phyloP scores from a whole-genome alignment of 2,888 invertebrate genomes.

The Mactromeris polynyma region DNA sequence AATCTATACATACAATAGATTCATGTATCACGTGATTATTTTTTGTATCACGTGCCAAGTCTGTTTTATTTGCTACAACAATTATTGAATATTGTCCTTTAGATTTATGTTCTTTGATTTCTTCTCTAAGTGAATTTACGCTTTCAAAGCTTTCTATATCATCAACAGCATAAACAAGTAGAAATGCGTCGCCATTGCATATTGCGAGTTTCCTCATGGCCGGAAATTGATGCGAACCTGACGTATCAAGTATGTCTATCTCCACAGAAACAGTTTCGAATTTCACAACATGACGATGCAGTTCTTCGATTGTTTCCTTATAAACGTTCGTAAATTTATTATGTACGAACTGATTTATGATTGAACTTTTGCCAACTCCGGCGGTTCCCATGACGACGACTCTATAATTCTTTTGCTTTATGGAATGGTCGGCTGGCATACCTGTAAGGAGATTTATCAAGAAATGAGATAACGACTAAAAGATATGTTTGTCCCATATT shows the following conservation, averaged over 20 bases:
- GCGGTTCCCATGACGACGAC: constrained; percentile 86
- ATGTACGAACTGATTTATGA: constrained; percentile 86
- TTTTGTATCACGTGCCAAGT: constrained; percentile 73
- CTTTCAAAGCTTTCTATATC: constrained; percentile 84
- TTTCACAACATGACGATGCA: constrained; percentile 86
- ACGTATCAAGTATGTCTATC: constrained; percentile 85
- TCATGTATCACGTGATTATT: constrained; percentile 92
- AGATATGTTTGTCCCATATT: not conserved
- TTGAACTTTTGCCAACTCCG: constrained; percentile 86
- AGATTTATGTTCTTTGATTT: constrained; percentile 78
- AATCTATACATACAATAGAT: constrained; percentile 93
- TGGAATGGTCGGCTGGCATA: constrained; percentile 4
- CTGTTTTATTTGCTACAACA: constrained; percentile 83
- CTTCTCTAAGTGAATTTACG: constrained; percentile 78
- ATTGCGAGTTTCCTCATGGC: constrained; percentile 87
- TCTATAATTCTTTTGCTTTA: constrained; percentile 56
- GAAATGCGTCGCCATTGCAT: constrained; percentile 85
- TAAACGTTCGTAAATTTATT: constrained; percentile 84
- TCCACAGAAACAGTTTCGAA: constrained; percentile 80
- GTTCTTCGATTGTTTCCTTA: constrained; percentile 87
- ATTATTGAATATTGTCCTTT: constrained; percentile 77
- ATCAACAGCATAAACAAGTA: constrained; percentile 86
- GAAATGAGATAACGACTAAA: not conserved
- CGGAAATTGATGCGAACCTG: constrained; percentile 86
- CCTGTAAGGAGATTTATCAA: not conserved